Evolutionary conservation across 2,888 invertebrate species (phyloP), one percentile per base, ranked within the genome.

Genomic region (Villa cingulata): DNA sequence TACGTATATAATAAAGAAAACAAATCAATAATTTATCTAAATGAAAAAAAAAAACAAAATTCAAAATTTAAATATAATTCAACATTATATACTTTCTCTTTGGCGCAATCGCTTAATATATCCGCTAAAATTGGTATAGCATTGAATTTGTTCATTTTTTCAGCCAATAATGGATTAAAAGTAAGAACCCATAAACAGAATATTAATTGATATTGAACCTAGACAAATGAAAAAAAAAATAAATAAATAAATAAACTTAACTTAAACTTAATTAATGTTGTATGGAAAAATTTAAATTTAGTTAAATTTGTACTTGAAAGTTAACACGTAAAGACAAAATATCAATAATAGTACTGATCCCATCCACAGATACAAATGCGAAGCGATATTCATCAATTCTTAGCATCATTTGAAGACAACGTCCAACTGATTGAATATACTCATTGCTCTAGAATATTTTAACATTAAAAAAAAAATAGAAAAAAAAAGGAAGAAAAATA

Each of bases 141-240:
- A 62, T 91, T 94, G 73, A 91, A 92, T 76, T 91, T 92, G 72
- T 90, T 90, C 89, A 97, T 92, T 71, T 90, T 91, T 64, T 92
- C 90, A 1, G 96, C 92, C 51, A 98, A 75, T 52, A 86, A 74
- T 1, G 90, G 83, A 72, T 96, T 97, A 73, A 97, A 99, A 0
- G 97, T 95, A 55, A 99, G 76, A 55, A 97, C 95, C 98, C 98
- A 99, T 53, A 99, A 75, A 66, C 98, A 98, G 74, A 98, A 99
- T 51, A 91, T 88, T 47, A 98, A 76, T 70, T 98, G 98, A 71
- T 98, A 98, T 73, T 98, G 98, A 50, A 97, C 92, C 81, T 78
- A 39, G 38, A 55, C n/a, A 51, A 18, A 38, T 18, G 14, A 29
- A 20, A 23, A 39, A 38, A 43, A n/a, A 17, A 20, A 38, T 19